These are phyloP conservation scores for Branchipolynoe longqiensis DNA, from an alignment of 2,888 invertebrate genomes.

Conservation along the genomic window DNA sequence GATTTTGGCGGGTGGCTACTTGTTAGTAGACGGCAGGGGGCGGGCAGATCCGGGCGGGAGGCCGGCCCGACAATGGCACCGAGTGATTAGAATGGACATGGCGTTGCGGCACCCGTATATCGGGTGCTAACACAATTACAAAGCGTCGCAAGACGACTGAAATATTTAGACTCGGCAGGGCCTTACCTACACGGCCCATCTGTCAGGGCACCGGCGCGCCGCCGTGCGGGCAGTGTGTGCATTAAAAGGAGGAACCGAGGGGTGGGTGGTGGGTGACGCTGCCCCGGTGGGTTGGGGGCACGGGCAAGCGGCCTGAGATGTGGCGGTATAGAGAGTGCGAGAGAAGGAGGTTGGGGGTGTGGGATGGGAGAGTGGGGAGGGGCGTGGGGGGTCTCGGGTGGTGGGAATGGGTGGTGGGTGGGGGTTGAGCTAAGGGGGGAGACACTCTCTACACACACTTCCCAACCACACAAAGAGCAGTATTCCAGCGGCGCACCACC, in stretches of 20 bases:
- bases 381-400: not conserved
- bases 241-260: not conserved
- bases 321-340: no score
- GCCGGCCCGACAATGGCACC: not conserved
- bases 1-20: no score
- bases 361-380: no score
- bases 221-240: not conserved
- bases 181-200: constrained; percentile 29
- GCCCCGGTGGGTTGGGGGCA: not conserved
- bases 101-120: constrained; percentile 1
- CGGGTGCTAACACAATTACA: constrained; percentile 43
- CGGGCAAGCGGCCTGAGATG: no score
- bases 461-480: constrained; percentile 1
- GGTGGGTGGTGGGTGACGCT: not conserved
- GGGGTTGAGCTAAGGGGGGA: not conserved
- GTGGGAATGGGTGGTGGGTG: no score
- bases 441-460: not conserved
- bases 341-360: no score
- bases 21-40: no score
- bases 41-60: not conserved
- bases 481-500: not conserved
- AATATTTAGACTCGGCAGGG: constrained; percentile 27
- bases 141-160: constrained; percentile 17
- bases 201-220: not conserved
- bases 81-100: constrained; percentile 37